phyloP scores from a whole-genome alignment of 2,113 vertebrate species.

The Anhinga rufa region DNA sequence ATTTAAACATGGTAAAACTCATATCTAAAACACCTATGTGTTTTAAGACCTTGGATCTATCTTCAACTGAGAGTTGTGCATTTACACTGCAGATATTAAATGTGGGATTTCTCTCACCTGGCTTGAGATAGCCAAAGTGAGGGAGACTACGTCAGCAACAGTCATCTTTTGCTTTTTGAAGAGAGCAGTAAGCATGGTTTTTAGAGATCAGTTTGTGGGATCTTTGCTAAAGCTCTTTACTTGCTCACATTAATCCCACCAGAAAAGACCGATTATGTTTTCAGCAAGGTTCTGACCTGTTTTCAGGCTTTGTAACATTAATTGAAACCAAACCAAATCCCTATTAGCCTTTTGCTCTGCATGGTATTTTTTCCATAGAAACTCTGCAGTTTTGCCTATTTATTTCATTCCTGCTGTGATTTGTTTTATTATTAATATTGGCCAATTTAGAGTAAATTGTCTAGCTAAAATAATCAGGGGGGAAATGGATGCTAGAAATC shows the following conservation, averaged over 20 bases:
- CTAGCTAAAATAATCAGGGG: neutral
- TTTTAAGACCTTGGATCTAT: neutral
- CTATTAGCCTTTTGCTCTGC: neutral
- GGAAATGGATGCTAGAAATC: neutral
- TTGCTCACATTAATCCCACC: neutral
- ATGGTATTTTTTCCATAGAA: neutral
- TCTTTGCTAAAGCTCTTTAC: neutral
- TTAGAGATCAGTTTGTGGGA: neutral
- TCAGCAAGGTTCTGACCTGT: neutral
- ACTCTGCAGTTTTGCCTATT: neutral
- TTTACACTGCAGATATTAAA: neutral
- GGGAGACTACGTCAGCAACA: neutral
- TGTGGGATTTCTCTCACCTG: neutral
- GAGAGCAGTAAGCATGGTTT: neutral
- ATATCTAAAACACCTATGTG: neutral
- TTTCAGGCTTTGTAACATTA: neutral
- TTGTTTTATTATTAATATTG: neutral
- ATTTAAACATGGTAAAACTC: neutral
- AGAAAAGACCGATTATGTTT: neutral
- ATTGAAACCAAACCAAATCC: neutral
- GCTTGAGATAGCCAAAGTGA: neutral
- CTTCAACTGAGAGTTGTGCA: neutral
- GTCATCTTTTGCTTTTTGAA: neutral
- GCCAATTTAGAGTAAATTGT: neutral
- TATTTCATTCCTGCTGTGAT: neutral